Base-by-base conservation (phyloP, 2,797 vertebrate genomes). In the Brachymystax lenok region DNA sequence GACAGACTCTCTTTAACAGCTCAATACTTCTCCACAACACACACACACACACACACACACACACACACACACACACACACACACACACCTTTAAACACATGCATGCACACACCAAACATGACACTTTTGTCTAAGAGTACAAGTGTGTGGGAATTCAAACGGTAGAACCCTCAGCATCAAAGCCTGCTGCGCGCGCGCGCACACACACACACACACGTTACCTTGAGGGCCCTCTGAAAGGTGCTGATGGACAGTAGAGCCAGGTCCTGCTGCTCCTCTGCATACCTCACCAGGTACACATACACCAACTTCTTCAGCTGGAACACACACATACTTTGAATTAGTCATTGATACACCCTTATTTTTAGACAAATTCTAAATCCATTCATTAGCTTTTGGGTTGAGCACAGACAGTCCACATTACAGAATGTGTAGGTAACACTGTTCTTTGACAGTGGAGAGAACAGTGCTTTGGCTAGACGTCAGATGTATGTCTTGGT, bases 231-330 rank as follows among this genome's bases (percentile, higher is more conserved):
- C 76, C 98, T 95, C 86, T 99, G 98, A 88, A 99, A 99, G 80
- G 98, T 99, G 89, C 98, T 98, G 90, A 99, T 99, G 74, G 97
- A 99, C 6, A 99, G 83, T 40, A 99, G 90, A n/a, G 98, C 98
- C 77, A 99, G 89, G 83, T 99, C 98, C 91, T 99, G 98, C 91
- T 99, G 97, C 80, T 99, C 97, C 77, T 99, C 98, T 2, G 98
- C 98, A 0, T 99, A 98, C 68, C 97, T 95, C 89, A 99, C 97
- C 79, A 99, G 94, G 85, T 99, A 99, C 78, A 99, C 98, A 17
- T 99, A 99, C 0, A 99, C 97, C 7, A 99, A 93, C 85, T 99
- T 99, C 94, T 99, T 99, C 77, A 99, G 96, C 98, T 99, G 91
- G 75, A 84, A 84, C 67, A 83, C 51, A 68, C 59, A 68, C 24